Evolutionary conservation across 2,797 vertebrate genomes (phyloP).

Genomic region (Argentina silus): DNA sequence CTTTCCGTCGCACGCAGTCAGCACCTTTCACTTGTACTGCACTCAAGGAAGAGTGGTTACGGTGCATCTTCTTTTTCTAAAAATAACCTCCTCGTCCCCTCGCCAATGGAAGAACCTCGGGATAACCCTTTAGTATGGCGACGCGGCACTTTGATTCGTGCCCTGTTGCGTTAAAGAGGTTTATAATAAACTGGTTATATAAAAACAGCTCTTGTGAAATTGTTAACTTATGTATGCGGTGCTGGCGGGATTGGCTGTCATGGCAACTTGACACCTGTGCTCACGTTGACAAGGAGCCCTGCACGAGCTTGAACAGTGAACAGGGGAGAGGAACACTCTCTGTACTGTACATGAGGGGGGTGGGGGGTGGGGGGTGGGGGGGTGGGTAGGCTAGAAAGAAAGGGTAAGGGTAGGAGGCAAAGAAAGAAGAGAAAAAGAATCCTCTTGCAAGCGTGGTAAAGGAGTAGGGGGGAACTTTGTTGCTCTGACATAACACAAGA

Average conservation of each 20-base stretch:
- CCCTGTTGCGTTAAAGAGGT: too few species aligned
- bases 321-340: too few species aligned
- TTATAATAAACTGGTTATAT: too few species aligned
- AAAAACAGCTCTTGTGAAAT: too few species aligned
- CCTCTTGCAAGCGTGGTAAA: too few species aligned
- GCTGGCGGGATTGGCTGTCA: conserved; percentile 16
- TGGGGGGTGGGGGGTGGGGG: too few species aligned
- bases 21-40: background rate
- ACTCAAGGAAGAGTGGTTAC: conserved; percentile 7
- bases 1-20: background rate
- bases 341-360: too few species aligned
- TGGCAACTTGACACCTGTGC: conserved; percentile 47
- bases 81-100: background rate
- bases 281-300: conserved; percentile 10
- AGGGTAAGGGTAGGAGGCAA: too few species aligned
- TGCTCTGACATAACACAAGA: too few species aligned
- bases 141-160: background rate
- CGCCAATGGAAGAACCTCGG: background rate
- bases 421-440: too few species aligned
- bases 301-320: background rate
- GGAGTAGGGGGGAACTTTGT: too few species aligned
- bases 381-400: too few species aligned
- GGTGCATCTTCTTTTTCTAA: conserved; percentile 6
- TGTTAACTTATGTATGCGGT: background rate
- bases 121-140: conserved; percentile 7